Conservation (phyloP, 2,888 invertebrate species). For the Timandra comae region DNA sequence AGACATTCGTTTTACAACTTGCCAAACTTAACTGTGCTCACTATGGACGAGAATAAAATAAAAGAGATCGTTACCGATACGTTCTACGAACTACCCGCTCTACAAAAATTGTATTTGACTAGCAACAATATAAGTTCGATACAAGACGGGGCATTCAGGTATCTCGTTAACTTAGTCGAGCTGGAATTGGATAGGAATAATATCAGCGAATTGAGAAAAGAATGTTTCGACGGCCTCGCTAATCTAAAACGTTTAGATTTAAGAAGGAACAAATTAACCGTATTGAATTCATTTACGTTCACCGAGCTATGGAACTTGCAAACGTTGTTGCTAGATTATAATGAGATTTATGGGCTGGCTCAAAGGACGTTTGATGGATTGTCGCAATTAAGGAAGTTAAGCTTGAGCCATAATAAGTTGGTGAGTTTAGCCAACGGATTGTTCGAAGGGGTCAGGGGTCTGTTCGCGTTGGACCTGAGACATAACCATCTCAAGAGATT, state of each 20-base stretch:
- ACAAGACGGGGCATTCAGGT: constrained; percentile 89
- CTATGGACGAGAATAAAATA: constrained; percentile 85
- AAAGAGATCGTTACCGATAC: constrained; percentile 84
- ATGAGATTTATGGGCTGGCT: constrained; percentile 82
- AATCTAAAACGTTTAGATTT: constrained; percentile 84
- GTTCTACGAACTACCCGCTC: constrained; percentile 83
- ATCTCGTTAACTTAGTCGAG: constrained; percentile 83
- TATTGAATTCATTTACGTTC: constrained; percentile 87
- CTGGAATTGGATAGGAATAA: constrained; percentile 88
- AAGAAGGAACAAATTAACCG: constrained; percentile 83
- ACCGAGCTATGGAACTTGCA: constrained; percentile 85
- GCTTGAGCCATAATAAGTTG: constrained; percentile 85
- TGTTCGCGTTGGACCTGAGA: constrained; percentile 85
- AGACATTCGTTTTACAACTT: constrained; percentile 85
- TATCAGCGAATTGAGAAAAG: constrained; percentile 83
- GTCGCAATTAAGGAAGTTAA: constrained; percentile 82
- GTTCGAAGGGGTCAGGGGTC: constrained; percentile 82
- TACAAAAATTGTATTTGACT: constrained; percentile 87
- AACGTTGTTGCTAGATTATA: constrained; percentile 82
- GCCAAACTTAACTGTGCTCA: constrained; percentile 80
- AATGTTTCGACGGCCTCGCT: constrained; percentile 85
- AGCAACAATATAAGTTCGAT: constrained; percentile 90
- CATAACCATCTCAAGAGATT: constrained; percentile 86
- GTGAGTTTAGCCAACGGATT: constrained; percentile 82
- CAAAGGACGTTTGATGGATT: constrained; percentile 87